Evolutionary conservation across 2,113 vertebrate species (phyloP).

Genomic region (Progne subis): DNA sequence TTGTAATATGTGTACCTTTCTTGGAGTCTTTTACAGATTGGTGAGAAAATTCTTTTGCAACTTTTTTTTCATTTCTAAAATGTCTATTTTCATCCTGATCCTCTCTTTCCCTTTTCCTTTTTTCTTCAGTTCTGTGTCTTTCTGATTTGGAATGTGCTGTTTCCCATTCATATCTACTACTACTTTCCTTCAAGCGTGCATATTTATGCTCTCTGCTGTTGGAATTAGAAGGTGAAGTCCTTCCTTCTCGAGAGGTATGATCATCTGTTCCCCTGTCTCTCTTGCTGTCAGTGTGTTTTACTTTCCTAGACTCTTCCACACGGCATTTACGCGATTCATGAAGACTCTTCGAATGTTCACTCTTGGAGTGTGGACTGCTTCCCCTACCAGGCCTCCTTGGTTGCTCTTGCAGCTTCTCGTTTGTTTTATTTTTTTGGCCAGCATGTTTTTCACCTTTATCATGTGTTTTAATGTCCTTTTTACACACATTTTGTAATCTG

Average conservation of each 20-base stretch:
- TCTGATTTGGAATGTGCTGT: constrained; percentile 63
- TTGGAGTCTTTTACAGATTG: constrained; percentile 58
- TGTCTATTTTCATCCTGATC: constrained; percentile 66
- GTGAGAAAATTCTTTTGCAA: constrained; percentile 23
- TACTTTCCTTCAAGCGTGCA: constrained; percentile 7
- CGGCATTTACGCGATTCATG: constrained; percentile 66
- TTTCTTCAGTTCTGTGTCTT: constrained; percentile 75
- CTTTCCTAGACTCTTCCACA: constrained; percentile 61
- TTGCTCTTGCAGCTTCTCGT: constrained; percentile 66
- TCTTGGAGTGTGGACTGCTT: constrained; percentile 62
- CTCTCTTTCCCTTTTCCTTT: constrained; percentile 76
- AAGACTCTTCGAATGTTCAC: constrained; percentile 48
- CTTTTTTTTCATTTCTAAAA: constrained; percentile 67
- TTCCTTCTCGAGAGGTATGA: constrained; percentile 64
- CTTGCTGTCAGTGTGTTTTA: constrained; percentile 60
- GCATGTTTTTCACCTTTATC: constrained; percentile 70
- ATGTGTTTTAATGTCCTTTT: constrained; percentile 70
- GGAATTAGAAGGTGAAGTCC: constrained; percentile 46
- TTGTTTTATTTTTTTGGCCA: constrained; percentile 49
- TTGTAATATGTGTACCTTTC: constrained; percentile 35
- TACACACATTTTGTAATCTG: constrained; percentile 54
- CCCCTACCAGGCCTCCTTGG: constrained; percentile 67
- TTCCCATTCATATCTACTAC: constrained; percentile 59
- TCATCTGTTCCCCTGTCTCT: constrained; percentile 62
- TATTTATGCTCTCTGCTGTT: constrained; percentile 65